Conservation (phyloP, 2,113 vertebrate species). For the Toxostoma redivivum region DNA sequence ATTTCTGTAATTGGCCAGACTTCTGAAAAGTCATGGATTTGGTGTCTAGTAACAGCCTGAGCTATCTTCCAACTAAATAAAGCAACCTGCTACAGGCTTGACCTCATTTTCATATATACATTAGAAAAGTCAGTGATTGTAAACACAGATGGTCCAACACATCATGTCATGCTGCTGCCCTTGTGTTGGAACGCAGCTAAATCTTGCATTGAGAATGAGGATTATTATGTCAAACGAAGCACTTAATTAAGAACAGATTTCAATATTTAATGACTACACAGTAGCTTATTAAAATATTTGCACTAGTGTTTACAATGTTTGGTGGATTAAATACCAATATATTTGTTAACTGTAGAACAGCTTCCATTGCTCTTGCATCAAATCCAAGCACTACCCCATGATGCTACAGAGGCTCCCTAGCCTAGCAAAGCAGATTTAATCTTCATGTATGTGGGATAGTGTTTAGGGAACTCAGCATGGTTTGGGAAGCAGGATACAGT, state of each 20-base stretch:
- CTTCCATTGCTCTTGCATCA: background rate
- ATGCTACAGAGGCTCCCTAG: background rate
- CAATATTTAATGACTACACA: constrained; percentile 51
- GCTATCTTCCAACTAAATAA: background rate
- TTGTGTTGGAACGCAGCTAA: constrained; percentile 9
- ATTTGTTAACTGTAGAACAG: constrained; percentile 1
- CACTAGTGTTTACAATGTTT: constrained; percentile 1
- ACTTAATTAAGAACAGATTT: constrained; percentile 55
- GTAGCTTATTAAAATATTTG: constrained; percentile 48
- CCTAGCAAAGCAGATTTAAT: background rate
- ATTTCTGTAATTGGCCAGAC: background rate
- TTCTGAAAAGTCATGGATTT: background rate
- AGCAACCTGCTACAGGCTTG: constrained; percentile 20
- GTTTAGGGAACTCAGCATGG: background rate
- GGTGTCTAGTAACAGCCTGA: background rate
- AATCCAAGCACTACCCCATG: background rate
- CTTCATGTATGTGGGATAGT: background rate
- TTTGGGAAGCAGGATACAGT: background rate
- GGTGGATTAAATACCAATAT: constrained; percentile 4
- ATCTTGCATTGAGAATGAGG: constrained; percentile 28
- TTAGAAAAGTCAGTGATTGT: constrained; percentile 13
- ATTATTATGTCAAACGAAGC: constrained; percentile 37
- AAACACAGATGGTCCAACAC: constrained; percentile 54
- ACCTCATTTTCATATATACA: constrained; percentile 32
- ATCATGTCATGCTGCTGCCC: constrained; percentile 21